phyloP scores from a whole-genome alignment of 23 tunicate genomes.

The Botrylloides violaceus region DNA sequence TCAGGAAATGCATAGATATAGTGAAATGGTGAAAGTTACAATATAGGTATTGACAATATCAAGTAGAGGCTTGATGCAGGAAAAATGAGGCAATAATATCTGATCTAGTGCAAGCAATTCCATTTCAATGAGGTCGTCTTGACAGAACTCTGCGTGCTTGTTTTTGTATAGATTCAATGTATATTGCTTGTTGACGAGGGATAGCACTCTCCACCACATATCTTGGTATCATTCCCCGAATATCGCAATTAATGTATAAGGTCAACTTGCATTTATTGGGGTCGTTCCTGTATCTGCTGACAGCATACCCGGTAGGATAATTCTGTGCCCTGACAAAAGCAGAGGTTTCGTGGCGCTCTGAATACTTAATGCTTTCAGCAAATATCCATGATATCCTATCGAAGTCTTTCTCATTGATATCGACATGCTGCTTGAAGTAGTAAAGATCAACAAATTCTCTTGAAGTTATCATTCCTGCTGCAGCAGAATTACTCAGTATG shows the following conservation, averaged over 20 bases:
- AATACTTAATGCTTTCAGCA: conserved; percentile 5
- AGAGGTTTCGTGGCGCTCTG: conserved; percentile 3
- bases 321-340: conserved; percentile 11
- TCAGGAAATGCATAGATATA: too few relatives aligned
- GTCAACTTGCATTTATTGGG: neutral
- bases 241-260: conserved; percentile 9
- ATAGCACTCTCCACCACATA: conserved; percentile 6
- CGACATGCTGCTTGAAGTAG: conserved; percentile 2
- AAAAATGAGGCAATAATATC: too few relatives aligned
- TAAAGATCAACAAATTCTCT: conserved; percentile 18
- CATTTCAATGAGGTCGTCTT: neutral
- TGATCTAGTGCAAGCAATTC: too few relatives aligned
- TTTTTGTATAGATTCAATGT: conserved; percentile 12
- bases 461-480: conserved; percentile 2
- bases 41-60: too few relatives aligned
- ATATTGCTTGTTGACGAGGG: neutral
- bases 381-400: conserved; percentile 23
- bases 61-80: too few relatives aligned
- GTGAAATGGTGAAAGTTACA: too few relatives aligned
- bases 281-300: conserved; percentile 12
- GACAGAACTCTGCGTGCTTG: neutral
- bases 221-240: conserved; percentile 13
- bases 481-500: conserved; percentile 12
- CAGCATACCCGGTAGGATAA: conserved; percentile 20
- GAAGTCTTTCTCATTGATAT: neutral